Evolutionary conservation across 2,113 vertebrate species (phyloP).

Genomic region (Chaetorhynchus papuensis): DNA sequence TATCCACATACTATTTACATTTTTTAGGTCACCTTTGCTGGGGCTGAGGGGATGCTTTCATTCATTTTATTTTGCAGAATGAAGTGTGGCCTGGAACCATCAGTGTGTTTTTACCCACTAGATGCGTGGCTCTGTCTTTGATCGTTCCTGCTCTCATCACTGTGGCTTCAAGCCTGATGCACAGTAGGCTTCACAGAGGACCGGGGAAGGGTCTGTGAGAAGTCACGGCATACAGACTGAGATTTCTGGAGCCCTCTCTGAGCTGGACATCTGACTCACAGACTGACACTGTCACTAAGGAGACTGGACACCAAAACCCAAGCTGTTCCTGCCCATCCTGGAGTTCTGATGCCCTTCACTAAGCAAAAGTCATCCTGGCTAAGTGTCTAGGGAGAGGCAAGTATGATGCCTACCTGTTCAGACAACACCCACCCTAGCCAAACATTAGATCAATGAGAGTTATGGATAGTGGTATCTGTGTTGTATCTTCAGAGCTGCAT

Average conservation of each 20-base stretch:
- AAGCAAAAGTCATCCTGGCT: background rate
- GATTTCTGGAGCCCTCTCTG: background rate
- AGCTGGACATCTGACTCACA: background rate
- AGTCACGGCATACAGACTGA: rapidly evolving
- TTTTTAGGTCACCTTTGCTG: background rate
- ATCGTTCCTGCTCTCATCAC: background rate
- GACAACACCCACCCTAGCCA: background rate
- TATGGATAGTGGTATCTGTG: background rate
- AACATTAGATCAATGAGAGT: background rate
- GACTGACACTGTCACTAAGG: background rate
- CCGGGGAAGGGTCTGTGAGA: background rate
- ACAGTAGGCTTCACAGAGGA: background rate
- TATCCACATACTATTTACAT: background rate
- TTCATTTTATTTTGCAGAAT: background rate
- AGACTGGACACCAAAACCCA: background rate
- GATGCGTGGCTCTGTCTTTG: background rate
- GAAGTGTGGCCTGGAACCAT: background rate
- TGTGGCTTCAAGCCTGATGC: background rate
- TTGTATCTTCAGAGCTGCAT: background rate
- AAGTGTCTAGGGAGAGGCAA: background rate
- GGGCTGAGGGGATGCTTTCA: background rate
- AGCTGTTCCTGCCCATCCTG: background rate
- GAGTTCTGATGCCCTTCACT: background rate
- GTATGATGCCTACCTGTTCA: background rate
- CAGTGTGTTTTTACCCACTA: background rate